Base-by-base conservation (phyloP, 2,113 vertebrate genomes). In the Toxotes jaculatrix region DNA sequence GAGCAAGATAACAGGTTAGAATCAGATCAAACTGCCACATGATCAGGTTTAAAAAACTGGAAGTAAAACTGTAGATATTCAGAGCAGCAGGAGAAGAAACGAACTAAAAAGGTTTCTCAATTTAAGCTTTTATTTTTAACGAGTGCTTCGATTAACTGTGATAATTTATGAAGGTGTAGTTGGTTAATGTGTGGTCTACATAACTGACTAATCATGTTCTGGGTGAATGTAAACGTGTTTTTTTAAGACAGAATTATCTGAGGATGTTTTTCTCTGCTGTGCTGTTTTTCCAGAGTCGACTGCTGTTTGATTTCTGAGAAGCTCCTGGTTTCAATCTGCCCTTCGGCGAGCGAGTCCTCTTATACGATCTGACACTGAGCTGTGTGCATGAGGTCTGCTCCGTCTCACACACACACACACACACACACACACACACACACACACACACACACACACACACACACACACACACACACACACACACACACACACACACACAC, bases 281-380 rank as follows among this genome's bases (percentile, higher is more conserved):
- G 38, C 65, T 66, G 57, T 27, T 61, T 27, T 60, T 34, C 61
- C 59, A 19, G 45, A 45, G 40, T 1, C 14, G 31, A 27, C 27
- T 27, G 27, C 27, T 27, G 27, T 27, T 27, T 27, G 27, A 78
- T 75, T 75, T 45, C 77, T 5, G 21, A 82, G 63, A 65, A 86
- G 67, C 77, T 83, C 74, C 68, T 86, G 76, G 36, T 86, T 72
- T 65, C 76, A 68, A 36, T 85, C 67, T 77, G 72, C 71, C 76
- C 72, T 73, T 74, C 5, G 43, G 79, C 49, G 16, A 72, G 38
- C 49, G 14, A 60, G 40, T 72, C 62, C 27, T 61, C 76, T 80
- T 38, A 77, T 83, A 43, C 70, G 87, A 86, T 83, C 51, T 53
- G 83, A 88, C 87, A 80, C 36, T 1, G 83, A 73, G 66, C 32